Evolutionary conservation across 2,888 invertebrate species (phyloP), one percentile per base, ranked within the genome.

Genomic region (Parascotia fuliginaria): DNA sequence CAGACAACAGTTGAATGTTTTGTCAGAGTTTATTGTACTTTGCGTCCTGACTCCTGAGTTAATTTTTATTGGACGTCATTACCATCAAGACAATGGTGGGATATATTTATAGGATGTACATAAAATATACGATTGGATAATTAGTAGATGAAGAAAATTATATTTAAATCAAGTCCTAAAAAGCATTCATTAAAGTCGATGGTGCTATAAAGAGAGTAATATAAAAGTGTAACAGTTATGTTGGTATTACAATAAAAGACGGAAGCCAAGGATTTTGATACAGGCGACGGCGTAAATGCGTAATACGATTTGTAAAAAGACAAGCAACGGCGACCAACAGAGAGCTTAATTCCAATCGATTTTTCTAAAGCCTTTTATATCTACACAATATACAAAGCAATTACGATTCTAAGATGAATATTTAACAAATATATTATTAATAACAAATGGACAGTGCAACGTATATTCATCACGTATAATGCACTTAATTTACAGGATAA

Each of bases 141-240:
- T 69, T 64, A 60, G 42, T 64, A 60, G 48, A 57, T 43, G 45
- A 63, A 72, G 70, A 70, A 79, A 73, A 73, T 68, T 24, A 57
- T 64, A 74, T 76, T 54, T 59, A 63, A 68, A 74, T 70, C 16
- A 41, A 64, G 49, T 58, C 46, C n/a, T n/a, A n/a, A 55, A 59
- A 56, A 53, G 55, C 57, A 56, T 65, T 65, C 47, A 58, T 51
- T 55, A 63, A 62, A 52, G 39, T 42, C 29, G 45, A 59, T 42
- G 51, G 40, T 19, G 33, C 19, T 19, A 19, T 43, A 54, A 49
- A 65, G 67, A 57, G 45, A 28, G 57, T 48, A 15, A 38, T 37
- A 43, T 15, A 36, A 48, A 42, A 59, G 37, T 37, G 28, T 61
- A 47, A 55, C 55, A 9, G 36, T 43, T 43, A 33, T 41, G 24